phyloP scores from a whole-genome alignment of 2,797 vertebrate genomes.

The Psittacula echo region DNA sequence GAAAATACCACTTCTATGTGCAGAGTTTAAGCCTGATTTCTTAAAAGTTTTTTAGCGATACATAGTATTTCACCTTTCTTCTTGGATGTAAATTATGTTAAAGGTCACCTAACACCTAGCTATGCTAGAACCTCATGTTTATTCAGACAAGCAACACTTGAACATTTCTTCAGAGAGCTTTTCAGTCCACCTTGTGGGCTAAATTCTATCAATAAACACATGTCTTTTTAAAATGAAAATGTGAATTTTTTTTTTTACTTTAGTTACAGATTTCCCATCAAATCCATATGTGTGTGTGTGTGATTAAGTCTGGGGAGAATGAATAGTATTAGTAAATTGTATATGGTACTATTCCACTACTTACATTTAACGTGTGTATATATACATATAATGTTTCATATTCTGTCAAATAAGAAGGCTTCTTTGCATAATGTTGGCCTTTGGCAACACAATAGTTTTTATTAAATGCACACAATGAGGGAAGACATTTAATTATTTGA shows the following conservation, averaged over 20 bases:
- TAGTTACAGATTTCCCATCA: neutral
- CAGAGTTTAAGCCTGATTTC: neutral
- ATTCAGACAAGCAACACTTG: neutral
- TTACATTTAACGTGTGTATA: neutral
- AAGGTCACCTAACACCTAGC: neutral
- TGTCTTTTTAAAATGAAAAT: neutral
- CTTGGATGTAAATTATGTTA: neutral
- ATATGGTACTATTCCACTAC: neutral
- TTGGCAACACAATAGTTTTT: neutral
- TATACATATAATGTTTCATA: neutral
- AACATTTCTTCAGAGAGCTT: neutral
- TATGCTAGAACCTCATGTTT: neutral
- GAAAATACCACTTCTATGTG: neutral
- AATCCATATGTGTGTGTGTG: neutral
- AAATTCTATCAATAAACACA: neutral
- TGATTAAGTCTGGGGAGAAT: neutral
- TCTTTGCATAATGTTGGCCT: constrained; percentile 18
- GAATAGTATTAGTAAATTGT: neutral
- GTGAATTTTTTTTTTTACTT: neutral
- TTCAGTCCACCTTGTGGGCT: neutral
- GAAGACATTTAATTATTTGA: neutral
- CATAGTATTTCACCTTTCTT: neutral
- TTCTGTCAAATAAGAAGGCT: constrained; percentile 17
- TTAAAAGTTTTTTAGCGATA: neutral
- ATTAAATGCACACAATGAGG: constrained; percentile 12